A percentile compares a stretch with the other conserved stretches of the same genome.
Conservation (phyloP, 1,140 invertebrate species). For the Philopotamus ludificatus region DNA sequence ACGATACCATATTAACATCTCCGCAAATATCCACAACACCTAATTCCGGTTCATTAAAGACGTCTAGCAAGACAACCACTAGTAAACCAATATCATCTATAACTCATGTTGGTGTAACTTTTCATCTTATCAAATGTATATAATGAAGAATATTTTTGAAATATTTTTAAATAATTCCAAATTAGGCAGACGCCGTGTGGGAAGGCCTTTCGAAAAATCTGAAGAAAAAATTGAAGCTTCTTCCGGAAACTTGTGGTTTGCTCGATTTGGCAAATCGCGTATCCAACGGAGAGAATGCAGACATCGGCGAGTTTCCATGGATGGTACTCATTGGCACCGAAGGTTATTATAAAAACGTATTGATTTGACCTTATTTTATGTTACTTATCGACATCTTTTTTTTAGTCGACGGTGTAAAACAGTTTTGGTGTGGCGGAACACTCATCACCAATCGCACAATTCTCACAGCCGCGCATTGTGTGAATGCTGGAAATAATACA, state of each 20-base stretch:
- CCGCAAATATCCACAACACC: no score
- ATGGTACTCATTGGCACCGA: constrained; percentile 30
- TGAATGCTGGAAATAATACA: no score
- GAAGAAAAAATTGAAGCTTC: background rate
- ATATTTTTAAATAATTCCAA: no score
- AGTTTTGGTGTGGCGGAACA: constrained; percentile 30
- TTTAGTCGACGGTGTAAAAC: constrained; percentile 20
- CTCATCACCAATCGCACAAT: constrained; percentile 30
- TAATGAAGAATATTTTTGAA: no score
- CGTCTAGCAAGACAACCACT: no score
- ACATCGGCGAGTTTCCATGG: constrained; percentile 33
- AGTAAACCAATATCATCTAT: no score
- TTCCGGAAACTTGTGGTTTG: constrained; percentile 11
- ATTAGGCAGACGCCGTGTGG: background rate
- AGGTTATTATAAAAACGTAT: constrained; percentile 10
- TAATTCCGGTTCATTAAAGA: no score
- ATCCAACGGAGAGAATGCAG: constrained; percentile 16
- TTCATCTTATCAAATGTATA: no score
- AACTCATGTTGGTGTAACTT: no score
- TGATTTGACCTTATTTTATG: background rate
- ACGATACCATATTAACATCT: no score
- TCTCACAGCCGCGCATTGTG: constrained; percentile 34
- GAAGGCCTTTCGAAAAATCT: background rate
- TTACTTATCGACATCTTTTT: background rate
- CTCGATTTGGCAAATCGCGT: constrained; percentile 5